Evolutionary conservation across 2,797 vertebrate species (phyloP), one percentile per base, ranked within the genome.

Genomic region (Glyptemys insculpta): DNA sequence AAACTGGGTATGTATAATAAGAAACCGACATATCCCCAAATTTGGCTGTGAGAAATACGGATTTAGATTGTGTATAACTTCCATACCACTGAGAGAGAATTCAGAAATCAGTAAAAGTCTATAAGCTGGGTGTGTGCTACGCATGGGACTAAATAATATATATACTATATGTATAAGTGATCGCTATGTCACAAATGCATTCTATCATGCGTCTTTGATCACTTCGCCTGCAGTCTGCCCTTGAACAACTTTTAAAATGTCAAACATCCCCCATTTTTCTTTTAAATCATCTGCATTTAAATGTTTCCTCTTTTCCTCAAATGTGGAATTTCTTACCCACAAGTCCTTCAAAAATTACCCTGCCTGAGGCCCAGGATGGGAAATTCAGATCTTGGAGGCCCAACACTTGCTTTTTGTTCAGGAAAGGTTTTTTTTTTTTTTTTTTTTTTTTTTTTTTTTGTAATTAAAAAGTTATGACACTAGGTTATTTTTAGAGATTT

Each of bases 391-490:
- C 56, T 79, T 57, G 84, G 41, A 10, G 37, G 68, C 47, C 0
- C 34, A 52, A 18, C 41, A 25, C 41, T 79, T 79, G 18, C 53
- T 91, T 86, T 31, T 74, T 11, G 8, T 79, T 91, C 92, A 86
- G 37, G 37, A 57, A 90, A 47, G 50, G 10, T 81, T 78, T 91
- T 11, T 44, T 29, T 15, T 86, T 47, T 47, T 47, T 47, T 44
- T 44, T 44, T 44, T 78, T 91, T 11, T 44, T 29, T 15, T 86
- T 44, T 44, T 44, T 44, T 44, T 44, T 44, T 44, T 44, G 6
- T 47, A 47, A 47, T 47, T 47, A 47, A 94, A 93, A 96, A 82
- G 83, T 94, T 90, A 92, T 91, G 92, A 52, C 47, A 41, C 85
- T 89, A 76, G 79, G 88, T 65, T 72, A 72, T 37, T 41, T 72